Conservation (phyloP, 2,797 vertebrate genomes). For the Ptychobarbus kaznakovi region DNA sequence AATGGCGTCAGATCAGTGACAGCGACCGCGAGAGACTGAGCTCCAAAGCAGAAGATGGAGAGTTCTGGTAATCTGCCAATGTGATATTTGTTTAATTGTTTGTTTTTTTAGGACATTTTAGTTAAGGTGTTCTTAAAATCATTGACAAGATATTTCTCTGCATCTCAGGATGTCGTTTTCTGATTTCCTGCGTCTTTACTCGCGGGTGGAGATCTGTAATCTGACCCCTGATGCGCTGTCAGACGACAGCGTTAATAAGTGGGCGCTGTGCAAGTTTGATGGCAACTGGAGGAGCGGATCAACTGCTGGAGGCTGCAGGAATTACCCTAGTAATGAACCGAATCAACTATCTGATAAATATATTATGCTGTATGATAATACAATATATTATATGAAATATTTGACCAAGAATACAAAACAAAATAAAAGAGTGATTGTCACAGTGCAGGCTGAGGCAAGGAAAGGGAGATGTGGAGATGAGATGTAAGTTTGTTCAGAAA, state of each 20-base stretch:
- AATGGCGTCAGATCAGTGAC: slow-evolving; percentile 80
- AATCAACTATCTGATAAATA: not conserved
- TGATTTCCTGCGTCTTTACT: slow-evolving; percentile 86
- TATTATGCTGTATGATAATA: not conserved
- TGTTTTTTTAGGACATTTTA: not conserved
- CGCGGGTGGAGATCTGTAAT: slow-evolving; percentile 89
- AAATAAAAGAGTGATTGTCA: not conserved
- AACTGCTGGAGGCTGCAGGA: slow-evolving; percentile 87
- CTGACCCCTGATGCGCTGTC: slow-evolving; percentile 85
- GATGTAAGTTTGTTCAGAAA: not conserved
- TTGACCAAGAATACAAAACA: not conserved
- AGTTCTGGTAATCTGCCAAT: slow-evolving; percentile 82
- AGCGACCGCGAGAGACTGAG: slow-evolving; percentile 78
- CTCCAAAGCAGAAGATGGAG: slow-evolving; percentile 82
- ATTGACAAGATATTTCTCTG: not conserved
- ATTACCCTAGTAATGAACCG: slow-evolving; percentile 78
- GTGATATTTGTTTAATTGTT: not conserved
- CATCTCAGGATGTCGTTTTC: slow-evolving; percentile 84
- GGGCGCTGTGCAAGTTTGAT: slow-evolving; percentile 83
- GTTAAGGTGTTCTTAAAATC: not conserved
- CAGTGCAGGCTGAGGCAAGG: not conserved
- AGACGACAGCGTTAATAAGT: slow-evolving; percentile 79
- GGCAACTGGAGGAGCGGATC: slow-evolving; percentile 87
- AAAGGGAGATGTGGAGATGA: not conserved
- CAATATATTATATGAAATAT: not conserved